Base-by-base conservation (phyloP, 2,888 invertebrate genomes). In the Pandemis cinnamomeana region DNA sequence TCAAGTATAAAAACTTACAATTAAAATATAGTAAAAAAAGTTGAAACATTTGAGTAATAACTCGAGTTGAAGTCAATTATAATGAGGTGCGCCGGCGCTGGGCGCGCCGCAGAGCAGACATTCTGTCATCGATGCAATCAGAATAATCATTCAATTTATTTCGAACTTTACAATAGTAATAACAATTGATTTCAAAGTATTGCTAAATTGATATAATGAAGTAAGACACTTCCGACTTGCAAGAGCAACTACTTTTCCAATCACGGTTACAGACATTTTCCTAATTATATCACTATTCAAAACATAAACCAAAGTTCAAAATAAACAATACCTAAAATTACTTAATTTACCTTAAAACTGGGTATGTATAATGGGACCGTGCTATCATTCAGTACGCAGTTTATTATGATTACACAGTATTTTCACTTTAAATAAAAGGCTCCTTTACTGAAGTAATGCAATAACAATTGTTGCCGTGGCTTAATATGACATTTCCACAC, bases 21-120 rank as follows among this genome's bases (percentile, higher is more conserved):
- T 53, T 67, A 67, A n/a, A 67, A 27, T 36, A 67, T 67, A 53
- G 13, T 53, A 48, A 36, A 67, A 67, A 67, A 7, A 27, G 46
- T 27, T 27, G 15, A 48, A 67, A 36, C 15, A 41, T 15, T 67
- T 67, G 51, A 53, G 36, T 53, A n/a, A 42, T 53, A 41, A 41
- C 67, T 53, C 41, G n/a, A 58, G 5, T 58, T 27, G 27, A 27
- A 58, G 58, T 58, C 55, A 55, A 55, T 8, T 7, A 55, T 55
- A 55, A 58, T 58, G 27, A 58, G 58, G 27, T 58, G 58, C 55
- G 58, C 27, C 27, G 27, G 27, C 58, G 58, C 58, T 4, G 11
- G 27, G 11, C 58, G 20, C 27, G 58, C 27, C 11, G 6, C 58
- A 11, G 51, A 10, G 20, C 58, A 58, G 27, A 11, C 58, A 58